Percentiles rank a stretch among this genome's conserved stretches.
Evolutionary conservation across 1,140 invertebrate genomes (phyloP).

Genomic region (Steinernema feltiae): DNA sequence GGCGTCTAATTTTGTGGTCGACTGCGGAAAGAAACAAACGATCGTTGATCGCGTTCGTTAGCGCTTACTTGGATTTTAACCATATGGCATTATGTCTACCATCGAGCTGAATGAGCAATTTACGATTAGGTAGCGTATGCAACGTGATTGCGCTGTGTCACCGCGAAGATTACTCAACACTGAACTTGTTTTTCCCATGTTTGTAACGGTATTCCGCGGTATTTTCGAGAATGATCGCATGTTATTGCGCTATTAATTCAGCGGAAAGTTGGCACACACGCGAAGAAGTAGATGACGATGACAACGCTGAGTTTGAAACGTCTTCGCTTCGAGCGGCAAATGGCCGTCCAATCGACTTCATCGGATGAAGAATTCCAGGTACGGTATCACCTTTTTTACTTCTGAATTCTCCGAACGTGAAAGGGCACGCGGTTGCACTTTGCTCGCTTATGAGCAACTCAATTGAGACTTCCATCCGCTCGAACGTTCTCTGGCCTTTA

Average conservation of each 20-base stretch:
- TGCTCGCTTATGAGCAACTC: no score
- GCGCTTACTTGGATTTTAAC: no score
- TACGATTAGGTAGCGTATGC: no score
- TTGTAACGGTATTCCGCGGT: no score
- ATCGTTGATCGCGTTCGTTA: not conserved
- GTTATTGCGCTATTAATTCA: not conserved
- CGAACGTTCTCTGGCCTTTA: no score
- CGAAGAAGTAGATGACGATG: not conserved
- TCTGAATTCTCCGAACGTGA: not conserved
- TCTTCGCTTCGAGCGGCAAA: slow-evolving; percentile 5
- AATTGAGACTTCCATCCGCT: no score
- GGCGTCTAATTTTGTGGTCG: not conserved
- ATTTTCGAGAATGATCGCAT: not conserved
- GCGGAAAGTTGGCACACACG: not conserved
- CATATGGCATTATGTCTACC: no score
- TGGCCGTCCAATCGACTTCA: slow-evolving; percentile 2
- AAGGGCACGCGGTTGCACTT: not conserved
- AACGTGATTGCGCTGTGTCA: no score
- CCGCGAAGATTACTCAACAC: not conserved
- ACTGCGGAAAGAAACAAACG: no score
- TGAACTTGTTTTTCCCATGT: not conserved
- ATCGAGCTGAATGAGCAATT: not conserved
- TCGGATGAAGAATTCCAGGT: not conserved
- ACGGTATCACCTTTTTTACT: not conserved
- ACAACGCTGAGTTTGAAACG: not conserved